Conservation (phyloP, 2,888 invertebrate genomes). For the Smittia sp. region DNA sequence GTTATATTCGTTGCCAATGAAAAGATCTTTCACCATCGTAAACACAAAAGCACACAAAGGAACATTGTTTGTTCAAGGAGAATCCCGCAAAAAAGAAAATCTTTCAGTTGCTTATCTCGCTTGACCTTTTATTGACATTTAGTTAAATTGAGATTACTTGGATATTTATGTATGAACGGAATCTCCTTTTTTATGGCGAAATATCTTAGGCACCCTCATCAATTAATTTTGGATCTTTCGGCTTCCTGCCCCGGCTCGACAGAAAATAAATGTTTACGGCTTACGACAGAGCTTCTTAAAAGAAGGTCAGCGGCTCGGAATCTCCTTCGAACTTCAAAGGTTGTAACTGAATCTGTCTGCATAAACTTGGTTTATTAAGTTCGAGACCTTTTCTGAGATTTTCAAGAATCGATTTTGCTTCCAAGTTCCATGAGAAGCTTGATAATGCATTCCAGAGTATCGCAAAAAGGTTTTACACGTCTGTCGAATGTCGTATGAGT, state of each 20-base stretch:
- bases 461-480: too few species aligned
- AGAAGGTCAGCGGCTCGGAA: too few species aligned
- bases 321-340: too few species aligned
- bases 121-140: constrained; percentile 12
- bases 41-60: not conserved
- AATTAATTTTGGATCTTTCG: constrained; percentile 3
- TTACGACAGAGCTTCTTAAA: too few species aligned
- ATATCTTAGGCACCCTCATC: constrained; percentile 25
- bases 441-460: too few species aligned
- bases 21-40: not conserved
- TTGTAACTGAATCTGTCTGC: too few species aligned
- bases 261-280: not conserved
- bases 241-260: not conserved
- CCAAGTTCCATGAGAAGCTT: too few species aligned
- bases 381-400: too few species aligned
- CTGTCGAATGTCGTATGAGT: too few species aligned
- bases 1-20: not conserved
- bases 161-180: constrained; percentile 2
- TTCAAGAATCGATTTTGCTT: too few species aligned
- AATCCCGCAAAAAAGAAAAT: not conserved
- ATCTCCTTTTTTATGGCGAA: not conserved
- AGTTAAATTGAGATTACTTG: constrained; percentile 7
- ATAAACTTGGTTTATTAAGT: too few species aligned
- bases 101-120: not conserved
- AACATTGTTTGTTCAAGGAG: not conserved